A percentile compares a stretch with the other conserved stretches of the same genome.
These are phyloP conservation scores for Ceriagrion tenellum DNA, from an alignment of 2,888 invertebrate genomes.

Conservation along the genomic window DNA sequence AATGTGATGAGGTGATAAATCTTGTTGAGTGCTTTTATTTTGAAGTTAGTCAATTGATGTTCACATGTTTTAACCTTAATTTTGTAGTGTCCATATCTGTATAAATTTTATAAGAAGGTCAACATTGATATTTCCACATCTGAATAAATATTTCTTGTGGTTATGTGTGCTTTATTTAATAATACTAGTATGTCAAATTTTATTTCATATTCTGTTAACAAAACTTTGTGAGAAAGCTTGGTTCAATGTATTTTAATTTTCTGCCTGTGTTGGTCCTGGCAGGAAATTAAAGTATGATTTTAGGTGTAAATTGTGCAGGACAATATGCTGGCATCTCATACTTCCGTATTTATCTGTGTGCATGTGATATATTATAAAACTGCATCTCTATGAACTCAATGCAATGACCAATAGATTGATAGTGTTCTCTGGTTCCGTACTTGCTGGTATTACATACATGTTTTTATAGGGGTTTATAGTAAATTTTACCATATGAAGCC, in stretches of 20 bases:
- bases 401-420: conserved; percentile 49
- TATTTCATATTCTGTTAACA: neutral
- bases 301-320: conserved; percentile 59
- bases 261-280: neutral
- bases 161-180: conserved; percentile 58
- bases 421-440: conserved; percentile 54
- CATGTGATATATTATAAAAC: conserved; percentile 46
- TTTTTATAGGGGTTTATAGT: conserved; percentile 61
- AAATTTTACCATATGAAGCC: conserved; percentile 61
- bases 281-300: conserved; percentile 26
- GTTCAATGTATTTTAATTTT: conserved; percentile 36
- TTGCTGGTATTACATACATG: conserved; percentile 49
- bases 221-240: conserved; percentile 14
- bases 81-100: conserved; percentile 51
- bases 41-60: neutral
- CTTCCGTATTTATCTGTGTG: conserved; percentile 60
- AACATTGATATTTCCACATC: conserved; percentile 50
- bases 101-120: conserved; percentile 44
- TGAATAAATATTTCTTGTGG: conserved; percentile 63
- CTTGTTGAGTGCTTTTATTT: neutral
- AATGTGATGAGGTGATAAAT: neutral
- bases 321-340: conserved; percentile 63
- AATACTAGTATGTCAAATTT: neutral
- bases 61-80: conserved; percentile 1
- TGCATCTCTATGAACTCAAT: conserved; percentile 55